Evolutionary conservation across 37 sponge, comb jelly and placozoan species (phyloP), one percentile per base, ranked within the genome.

Genomic region (Corticium candelabrum): DNA sequence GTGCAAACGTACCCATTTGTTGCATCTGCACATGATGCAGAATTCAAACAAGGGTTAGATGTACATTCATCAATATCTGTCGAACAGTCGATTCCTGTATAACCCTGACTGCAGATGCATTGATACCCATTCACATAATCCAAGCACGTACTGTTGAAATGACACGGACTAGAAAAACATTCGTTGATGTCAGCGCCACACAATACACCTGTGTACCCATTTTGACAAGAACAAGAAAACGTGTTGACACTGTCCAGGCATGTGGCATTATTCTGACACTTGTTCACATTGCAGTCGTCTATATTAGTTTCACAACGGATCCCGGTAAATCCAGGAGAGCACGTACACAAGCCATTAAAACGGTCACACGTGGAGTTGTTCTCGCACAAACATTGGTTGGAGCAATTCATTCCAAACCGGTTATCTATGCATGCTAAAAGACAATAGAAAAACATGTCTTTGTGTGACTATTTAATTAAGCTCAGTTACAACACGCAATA

Each of bases 51-150:
- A 2, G 39, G 0, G 30, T 32, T 3, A 0, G 62, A 50, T 21
- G 0, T 34, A 37, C 80, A 80, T 37, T 80, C 80, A 39, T 80
- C 39, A 31, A 80, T 80, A 3, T 80, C 72, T 0, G 0, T 7
- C 15, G 67, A 69, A 38, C 80, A 80, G 1, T 68, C 3, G 0
- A 34, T 1, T 0, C 80, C 80, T 38, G 71, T 73, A 31, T 73
- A 80, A 0, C 80, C 80, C 1, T 3, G 1, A 35, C 0, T 7
- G 38, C 80, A 80, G 31, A 27, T 37, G 72, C 80, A 80, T 27
- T 27, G 40, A 30, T 68, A 74, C 39, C 73, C 73, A 31, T 73
- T 31, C 0, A 1, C 73, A 11, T 41, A 30, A 38, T 80, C 80
- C 29, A 37, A 11, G 37, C 80, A 80, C 3, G 38, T 38, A 36